Evolutionary conservation across 2,888 invertebrate species (phyloP).

Genomic region (Eurois occulta): DNA sequence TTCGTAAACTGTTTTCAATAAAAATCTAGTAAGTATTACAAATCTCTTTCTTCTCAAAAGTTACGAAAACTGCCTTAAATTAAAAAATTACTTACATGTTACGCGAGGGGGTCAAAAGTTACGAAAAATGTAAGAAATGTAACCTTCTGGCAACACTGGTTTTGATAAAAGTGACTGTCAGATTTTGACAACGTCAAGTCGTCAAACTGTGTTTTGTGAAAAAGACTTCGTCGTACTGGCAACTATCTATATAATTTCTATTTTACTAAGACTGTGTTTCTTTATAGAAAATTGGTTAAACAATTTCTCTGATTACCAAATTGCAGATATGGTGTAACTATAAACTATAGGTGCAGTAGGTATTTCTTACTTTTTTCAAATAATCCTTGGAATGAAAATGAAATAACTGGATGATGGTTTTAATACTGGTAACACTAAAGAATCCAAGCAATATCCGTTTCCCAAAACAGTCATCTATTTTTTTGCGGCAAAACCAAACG

Average conservation of each 20-base stretch:
- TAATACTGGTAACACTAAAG: neutral
- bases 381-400: neutral
- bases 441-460: neutral
- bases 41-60: too few relatives aligned
- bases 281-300: neutral
- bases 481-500: neutral
- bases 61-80: too few relatives aligned
- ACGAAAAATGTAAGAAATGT: too few relatives aligned
- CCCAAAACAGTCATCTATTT: neutral
- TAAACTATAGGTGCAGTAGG: neutral
- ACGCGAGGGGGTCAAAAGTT: too few relatives aligned
- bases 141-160: too few relatives aligned
- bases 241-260: neutral
- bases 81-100: too few relatives aligned
- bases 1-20: too few relatives aligned
- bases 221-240: neutral
- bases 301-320: neutral
- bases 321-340: neutral
- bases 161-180: slow-evolving; percentile 19
- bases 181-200: slow-evolving; percentile 28
- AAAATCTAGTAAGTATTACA: too few relatives aligned
- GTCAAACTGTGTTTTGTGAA: slow-evolving; percentile 5
- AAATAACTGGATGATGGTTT: neutral
- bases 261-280: neutral
- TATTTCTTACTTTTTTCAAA: neutral